Percentiles rank a stretch among this genome's conserved stretches.
Evolutionary conservation across 2,113 vertebrate genomes (phyloP).

Genomic region (Tricholaema leucomelas): DNA sequence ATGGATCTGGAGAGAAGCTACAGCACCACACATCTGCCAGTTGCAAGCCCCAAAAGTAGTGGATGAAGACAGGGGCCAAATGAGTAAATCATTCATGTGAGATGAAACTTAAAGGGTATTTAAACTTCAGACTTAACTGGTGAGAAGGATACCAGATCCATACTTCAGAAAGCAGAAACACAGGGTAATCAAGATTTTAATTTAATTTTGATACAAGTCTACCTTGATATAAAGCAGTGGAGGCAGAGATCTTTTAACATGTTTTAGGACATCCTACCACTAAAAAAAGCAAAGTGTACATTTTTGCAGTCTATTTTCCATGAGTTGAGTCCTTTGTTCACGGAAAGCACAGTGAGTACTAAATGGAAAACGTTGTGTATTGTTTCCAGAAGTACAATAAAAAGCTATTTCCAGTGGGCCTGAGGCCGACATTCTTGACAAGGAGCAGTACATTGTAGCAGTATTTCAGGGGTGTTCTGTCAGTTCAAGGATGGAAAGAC

Average conservation of each 20-base stretch:
- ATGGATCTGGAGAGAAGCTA: neutral
- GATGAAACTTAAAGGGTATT: neutral
- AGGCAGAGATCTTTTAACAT: neutral
- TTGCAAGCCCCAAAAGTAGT: neutral
- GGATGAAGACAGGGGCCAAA: neutral
- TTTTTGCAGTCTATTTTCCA: slow-evolving; percentile 47
- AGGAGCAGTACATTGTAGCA: neutral
- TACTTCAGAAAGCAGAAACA: neutral
- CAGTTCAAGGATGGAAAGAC: neutral
- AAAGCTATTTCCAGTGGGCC: slow-evolving; percentile 45
- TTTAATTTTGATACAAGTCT: neutral
- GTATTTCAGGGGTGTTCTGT: neutral
- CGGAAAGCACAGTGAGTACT: slow-evolving; percentile 40
- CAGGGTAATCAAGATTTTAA: neutral
- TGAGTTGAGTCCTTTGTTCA: slow-evolving; percentile 39
- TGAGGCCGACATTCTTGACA: neutral
- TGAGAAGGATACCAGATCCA: neutral
- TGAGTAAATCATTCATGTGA: neutral
- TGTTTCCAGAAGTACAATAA: slow-evolving; percentile 63
- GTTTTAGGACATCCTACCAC: neutral
- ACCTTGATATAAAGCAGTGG: neutral
- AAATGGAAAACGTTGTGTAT: slow-evolving; percentile 30
- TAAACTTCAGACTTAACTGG: neutral
- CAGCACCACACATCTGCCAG: neutral
- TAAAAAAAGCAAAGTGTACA: neutral